Base-by-base conservation (phyloP, 2,888 invertebrate species). In the Spatulosminthurus flaviceps region DNA sequence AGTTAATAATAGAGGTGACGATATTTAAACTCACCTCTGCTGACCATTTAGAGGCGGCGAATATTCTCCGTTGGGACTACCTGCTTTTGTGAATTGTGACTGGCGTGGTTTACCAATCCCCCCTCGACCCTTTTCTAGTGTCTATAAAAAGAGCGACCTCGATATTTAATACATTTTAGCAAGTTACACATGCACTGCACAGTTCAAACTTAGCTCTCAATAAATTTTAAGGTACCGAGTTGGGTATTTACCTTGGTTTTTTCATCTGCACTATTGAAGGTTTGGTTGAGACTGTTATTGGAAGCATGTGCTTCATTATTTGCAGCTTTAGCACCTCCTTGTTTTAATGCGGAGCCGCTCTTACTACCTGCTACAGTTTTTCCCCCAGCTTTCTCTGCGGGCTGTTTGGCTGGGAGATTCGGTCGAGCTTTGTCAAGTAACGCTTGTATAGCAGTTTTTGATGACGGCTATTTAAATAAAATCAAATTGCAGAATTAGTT, bases 351-450 rank as follows among this genome's bases (percentile, higher is more conserved):
- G 1, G 28, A 19, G 5, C 28, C 77, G 41, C 77, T 64, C 70
- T 80, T 79, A 13, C 74, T 69, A 16, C 91, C 90, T 0, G 92
- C 91, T 81, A 91, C 90, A 83, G 91, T 89, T 83, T 89, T 89
- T 77, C 91, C 90, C 75, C 90, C 89, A 0, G 93, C 92, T 1
- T 93, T 87, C 60, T 81, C 64, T 1, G 83, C 79, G 9, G 82
- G 80, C 0, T 94, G 93, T 87, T 95, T 95, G 0, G 94, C 90
- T 0, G 96, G 96, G 69, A 97, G 88, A 88, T 92, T 94, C 0
- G 94, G 94, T 0, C 94, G 90, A 0, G 94, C 94, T 87, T 96
- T 96, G 85, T 97, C 96, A 77, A 97, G 87, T 0, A 93, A 92
- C 0, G 93, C 92, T 87, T 92, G 90, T n/a, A 96, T 92, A 5